phyloP scores from a whole-genome alignment of 1,140 invertebrate species.

The Drosophila erecta region DNA sequence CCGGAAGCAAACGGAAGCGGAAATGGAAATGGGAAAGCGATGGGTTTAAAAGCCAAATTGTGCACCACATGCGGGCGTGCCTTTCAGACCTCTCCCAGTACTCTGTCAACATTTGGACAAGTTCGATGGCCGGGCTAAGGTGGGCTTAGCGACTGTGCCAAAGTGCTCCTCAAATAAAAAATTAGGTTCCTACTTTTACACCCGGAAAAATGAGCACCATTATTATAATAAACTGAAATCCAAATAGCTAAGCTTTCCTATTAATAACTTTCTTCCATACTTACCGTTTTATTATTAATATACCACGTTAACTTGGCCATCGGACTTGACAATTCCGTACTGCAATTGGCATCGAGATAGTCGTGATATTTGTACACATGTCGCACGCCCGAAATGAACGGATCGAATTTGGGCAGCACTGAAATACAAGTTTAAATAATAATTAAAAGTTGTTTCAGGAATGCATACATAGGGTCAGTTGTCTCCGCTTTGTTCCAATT shows the following conservation, averaged over 20 bases:
- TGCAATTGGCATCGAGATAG: constrained; percentile 85
- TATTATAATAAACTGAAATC: too few relatives aligned
- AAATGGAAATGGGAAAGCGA: constrained; percentile 13
- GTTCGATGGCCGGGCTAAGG: constrained; percentile 16
- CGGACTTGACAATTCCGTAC: constrained; percentile 85
- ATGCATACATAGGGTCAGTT: too few relatives aligned
- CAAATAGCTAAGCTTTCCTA: too few relatives aligned
- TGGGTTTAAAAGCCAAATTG: constrained; percentile 26
- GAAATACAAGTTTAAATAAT: constrained; percentile 34
- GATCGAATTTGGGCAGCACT: constrained; percentile 85
- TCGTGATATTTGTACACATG: constrained; percentile 85
- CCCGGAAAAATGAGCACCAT: background rate
- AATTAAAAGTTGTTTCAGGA: too few relatives aligned
- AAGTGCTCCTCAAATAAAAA: constrained; percentile 27
- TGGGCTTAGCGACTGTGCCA: constrained; percentile 6
- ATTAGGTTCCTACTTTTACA: constrained; percentile 3
- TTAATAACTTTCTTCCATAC: background rate
- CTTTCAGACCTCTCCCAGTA: background rate
- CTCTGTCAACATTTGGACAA: constrained; percentile 42
- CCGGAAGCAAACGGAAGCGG: constrained; percentile 3
- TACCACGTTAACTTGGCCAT: constrained; percentile 85
- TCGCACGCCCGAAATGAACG: constrained; percentile 81
- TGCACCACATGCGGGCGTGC: constrained; percentile 34
- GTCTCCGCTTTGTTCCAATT: background rate
- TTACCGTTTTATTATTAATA: constrained; percentile 85